Percentiles rank a stretch among this genome's conserved stretches.
These are phyloP conservation scores for Muscina levida DNA, from an alignment of 2,888 invertebrate species.

Conservation along the genomic window DNA sequence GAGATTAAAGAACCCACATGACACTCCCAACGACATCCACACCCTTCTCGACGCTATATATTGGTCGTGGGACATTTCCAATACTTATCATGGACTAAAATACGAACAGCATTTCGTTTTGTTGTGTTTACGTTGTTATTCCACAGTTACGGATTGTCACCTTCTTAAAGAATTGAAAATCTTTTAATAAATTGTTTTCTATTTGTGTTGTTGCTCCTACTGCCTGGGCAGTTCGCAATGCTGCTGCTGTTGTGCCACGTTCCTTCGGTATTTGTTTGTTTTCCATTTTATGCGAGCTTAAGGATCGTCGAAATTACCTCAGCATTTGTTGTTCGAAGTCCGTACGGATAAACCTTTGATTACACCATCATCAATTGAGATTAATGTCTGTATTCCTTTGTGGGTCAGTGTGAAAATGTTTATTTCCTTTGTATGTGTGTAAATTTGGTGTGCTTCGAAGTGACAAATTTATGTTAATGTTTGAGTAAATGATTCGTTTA, in stretches of 20 bases:
- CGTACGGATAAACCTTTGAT: conserved; percentile 47
- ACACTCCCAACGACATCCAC: neutral
- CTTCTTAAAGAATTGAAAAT: conserved; percentile 41
- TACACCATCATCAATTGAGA: conserved; percentile 48
- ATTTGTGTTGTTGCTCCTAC: conserved; percentile 13
- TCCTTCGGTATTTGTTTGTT: conserved; percentile 1
- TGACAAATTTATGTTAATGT: conserved; percentile 34
- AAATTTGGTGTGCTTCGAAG: conserved; percentile 30
- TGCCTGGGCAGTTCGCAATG: too few relatives aligned
- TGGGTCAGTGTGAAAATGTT: conserved; percentile 23
- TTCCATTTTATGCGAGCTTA: neutral
- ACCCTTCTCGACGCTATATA: neutral
- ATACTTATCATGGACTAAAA: conserved; percentile 38
- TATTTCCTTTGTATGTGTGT: conserved; percentile 18
- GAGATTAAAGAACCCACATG: conserved; percentile 6
- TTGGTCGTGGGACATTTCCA: conserved; percentile 26
- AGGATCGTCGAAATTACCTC: conserved; percentile 37
- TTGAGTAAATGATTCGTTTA: conserved; percentile 20
- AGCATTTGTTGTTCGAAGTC: neutral
- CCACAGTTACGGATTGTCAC: conserved; percentile 46
- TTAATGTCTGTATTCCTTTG: conserved; percentile 41
- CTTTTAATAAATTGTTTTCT: conserved; percentile 42
- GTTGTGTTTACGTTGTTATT: conserved; percentile 6
- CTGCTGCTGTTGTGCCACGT: neutral
- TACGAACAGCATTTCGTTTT: conserved; percentile 35